These are phyloP conservation scores for Drosophila fuyamai DNA, from an alignment of 1,140 invertebrate genomes.

Conservation along the genomic window DNA sequence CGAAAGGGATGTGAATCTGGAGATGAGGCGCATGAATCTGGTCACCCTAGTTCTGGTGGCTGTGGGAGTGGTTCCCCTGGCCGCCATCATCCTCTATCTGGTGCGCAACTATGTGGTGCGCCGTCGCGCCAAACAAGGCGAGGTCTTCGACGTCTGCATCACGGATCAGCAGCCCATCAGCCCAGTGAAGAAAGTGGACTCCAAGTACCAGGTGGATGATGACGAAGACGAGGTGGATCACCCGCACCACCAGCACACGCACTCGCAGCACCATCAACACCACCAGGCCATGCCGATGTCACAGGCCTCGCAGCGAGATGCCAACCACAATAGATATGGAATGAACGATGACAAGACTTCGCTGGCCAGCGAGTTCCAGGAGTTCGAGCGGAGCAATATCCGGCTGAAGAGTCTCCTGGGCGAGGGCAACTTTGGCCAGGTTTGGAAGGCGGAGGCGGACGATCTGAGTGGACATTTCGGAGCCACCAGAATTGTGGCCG, in stretches of 20 bases:
- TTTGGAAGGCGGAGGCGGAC: slow-evolving; percentile 93
- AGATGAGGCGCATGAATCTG: slow-evolving; percentile 86
- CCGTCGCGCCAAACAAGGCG: slow-evolving; percentile 86
- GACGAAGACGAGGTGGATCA: slow-evolving; percentile 85
- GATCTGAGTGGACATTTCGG: slow-evolving; percentile 91
- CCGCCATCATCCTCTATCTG: slow-evolving; percentile 86
- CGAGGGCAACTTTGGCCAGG: slow-evolving; percentile 94
- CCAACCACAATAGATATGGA: slow-evolving; percentile 74
- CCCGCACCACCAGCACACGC: slow-evolving; percentile 82
- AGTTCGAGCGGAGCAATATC: slow-evolving; percentile 92
- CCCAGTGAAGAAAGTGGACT: slow-evolving; percentile 79
- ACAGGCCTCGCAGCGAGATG: slow-evolving; percentile 47
- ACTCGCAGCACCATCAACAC: slow-evolving; percentile 42
- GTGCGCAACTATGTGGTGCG: slow-evolving; percentile 86
- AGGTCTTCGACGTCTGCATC: slow-evolving; percentile 87
- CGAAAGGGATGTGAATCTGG: slow-evolving; percentile 85
- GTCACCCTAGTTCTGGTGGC: slow-evolving; percentile 87
- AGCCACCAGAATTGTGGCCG: slow-evolving; percentile 91
- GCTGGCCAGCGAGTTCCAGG: slow-evolving; percentile 87
- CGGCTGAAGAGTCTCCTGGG: slow-evolving; percentile 91
- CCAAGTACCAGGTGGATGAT: slow-evolving; percentile 71
- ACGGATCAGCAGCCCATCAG: slow-evolving; percentile 85
- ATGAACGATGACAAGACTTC: slow-evolving; percentile 70
- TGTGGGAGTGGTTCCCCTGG: slow-evolving; percentile 87
- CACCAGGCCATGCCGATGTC: slow-evolving; percentile 48